Percentiles rank a stretch among this genome's conserved stretches.
These are phyloP conservation scores for Melanocharis versteri DNA, from an alignment of 2,113 vertebrate genomes.

Conservation along the genomic window DNA sequence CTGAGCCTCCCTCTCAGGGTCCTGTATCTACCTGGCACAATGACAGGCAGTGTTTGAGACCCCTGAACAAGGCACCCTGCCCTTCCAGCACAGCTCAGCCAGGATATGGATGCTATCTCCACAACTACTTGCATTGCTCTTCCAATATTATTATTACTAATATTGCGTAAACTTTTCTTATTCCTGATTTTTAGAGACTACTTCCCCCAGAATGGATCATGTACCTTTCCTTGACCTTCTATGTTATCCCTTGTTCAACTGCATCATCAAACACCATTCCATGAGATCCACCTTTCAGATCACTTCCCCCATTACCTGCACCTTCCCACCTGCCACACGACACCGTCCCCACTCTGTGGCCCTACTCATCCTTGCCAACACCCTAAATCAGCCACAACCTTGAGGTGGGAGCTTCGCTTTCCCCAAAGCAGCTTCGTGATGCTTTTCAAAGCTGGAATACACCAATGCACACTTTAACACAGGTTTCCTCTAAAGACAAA, in stretches of 20 bases:
- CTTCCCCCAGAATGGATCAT: neutral
- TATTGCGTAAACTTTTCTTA: neutral
- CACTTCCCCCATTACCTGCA: neutral
- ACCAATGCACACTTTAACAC: neutral
- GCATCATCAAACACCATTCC: neutral
- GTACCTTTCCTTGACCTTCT: neutral
- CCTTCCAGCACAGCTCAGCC: neutral
- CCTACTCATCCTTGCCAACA: neutral
- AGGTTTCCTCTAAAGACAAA: neutral
- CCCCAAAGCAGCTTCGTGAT: neutral
- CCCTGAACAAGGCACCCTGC: neutral
- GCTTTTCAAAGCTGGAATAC: neutral
- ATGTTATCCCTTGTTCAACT: fast-evolving
- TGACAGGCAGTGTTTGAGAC: neutral
- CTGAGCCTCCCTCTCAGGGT: neutral
- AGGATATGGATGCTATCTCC: neutral
- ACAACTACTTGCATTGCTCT: neutral
- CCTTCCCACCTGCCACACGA: neutral
- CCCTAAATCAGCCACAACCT: neutral
- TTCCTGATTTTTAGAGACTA: neutral
- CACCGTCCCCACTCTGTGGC: fast-evolving
- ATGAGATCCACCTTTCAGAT: neutral
- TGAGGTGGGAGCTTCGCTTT: neutral
- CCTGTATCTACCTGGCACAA: neutral
- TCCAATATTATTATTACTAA: neutral